Evolutionary conservation across 2,113 vertebrate genomes (phyloP).

Genomic region (Montifringilla adamsi): DNA sequence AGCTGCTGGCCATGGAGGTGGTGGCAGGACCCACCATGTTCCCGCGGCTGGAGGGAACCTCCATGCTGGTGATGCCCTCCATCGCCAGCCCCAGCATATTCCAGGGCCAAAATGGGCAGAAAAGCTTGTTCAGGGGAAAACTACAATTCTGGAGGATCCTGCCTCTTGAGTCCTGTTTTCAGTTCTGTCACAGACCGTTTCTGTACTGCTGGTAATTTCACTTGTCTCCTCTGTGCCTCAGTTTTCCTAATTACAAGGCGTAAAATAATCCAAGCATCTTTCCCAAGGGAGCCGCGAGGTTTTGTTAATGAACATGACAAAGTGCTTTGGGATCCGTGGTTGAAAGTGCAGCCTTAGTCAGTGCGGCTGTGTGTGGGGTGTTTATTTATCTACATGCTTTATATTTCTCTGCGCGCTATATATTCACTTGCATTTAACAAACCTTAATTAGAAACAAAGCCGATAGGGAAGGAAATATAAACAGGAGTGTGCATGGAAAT

Average conservation of each 20-base stretch:
- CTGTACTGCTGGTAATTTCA: conserved; percentile 30
- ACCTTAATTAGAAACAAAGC: conserved; percentile 64
- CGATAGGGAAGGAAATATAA: conserved; percentile 57
- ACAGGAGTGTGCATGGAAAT: conserved; percentile 53
- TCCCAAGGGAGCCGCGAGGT: conserved; percentile 50
- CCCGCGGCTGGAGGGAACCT: fast-evolving
- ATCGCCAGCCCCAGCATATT: not conserved
- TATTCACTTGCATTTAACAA: conserved; percentile 41
- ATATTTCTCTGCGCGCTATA: conserved; percentile 10
- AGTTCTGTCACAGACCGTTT: not conserved
- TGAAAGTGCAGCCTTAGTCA: conserved; percentile 14
- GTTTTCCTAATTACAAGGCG: conserved; percentile 62
- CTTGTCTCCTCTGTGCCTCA: conserved; percentile 62
- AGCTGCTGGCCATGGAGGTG: fast-evolving
- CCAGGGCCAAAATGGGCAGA: not conserved
- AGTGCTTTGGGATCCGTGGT: conserved; percentile 60
- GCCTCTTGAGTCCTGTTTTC: not conserved
- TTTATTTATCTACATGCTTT: conserved; percentile 59
- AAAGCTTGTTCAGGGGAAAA: not conserved
- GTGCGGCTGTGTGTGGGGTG: not conserved
- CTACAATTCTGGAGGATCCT: not conserved
- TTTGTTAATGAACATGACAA: conserved; percentile 63
- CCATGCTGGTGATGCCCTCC: fast-evolving
- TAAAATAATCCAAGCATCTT: conserved; percentile 44
- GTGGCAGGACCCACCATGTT: fast-evolving